phyloP scores from a whole-genome alignment of 2,888 invertebrate genomes.

The Drosophila acutilabella region DNA sequence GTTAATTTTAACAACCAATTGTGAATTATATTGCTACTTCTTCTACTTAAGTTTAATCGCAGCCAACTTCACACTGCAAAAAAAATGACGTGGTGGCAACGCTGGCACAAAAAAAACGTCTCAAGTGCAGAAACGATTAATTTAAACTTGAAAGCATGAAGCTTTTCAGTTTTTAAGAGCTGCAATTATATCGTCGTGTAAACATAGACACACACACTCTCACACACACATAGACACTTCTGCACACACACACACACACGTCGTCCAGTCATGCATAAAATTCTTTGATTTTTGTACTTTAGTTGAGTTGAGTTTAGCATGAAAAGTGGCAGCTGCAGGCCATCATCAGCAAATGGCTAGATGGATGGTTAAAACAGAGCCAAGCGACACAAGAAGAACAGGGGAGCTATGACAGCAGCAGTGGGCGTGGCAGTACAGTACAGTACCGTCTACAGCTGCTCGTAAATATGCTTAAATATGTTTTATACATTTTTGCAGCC shows the following conservation, averaged over 20 bases:
- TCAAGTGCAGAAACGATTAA: too few species aligned
- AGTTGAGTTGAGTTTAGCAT: slow-evolving; percentile 41
- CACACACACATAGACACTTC: slow-evolving; percentile 1
- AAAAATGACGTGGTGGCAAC: too few species aligned
- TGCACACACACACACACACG: slow-evolving; percentile 12
- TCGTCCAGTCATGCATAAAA: slow-evolving; percentile 48
- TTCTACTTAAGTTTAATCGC: too few species aligned
- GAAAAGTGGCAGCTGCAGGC: slow-evolving; percentile 52
- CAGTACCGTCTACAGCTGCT: slow-evolving; percentile 14
- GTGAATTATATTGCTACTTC: too few species aligned
- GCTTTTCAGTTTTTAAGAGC: too few species aligned
- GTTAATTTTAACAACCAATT: too few species aligned
- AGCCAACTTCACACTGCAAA: too few species aligned
- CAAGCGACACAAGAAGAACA: background rate
- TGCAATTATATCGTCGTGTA: background rate
- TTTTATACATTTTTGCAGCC: slow-evolving; percentile 49
- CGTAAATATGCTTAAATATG: slow-evolving; percentile 44
- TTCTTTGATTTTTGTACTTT: slow-evolving; percentile 61
- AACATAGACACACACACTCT: slow-evolving; percentile 2
- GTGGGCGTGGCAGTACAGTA: too few species aligned
- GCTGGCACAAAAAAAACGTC: too few species aligned
- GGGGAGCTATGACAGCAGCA: background rate
- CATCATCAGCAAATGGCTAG: slow-evolving; percentile 32
- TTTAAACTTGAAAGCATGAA: too few species aligned
- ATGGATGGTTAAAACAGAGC: background rate